Conservation (phyloP, 2,888 invertebrate genomes). For the Philhelius pedissequus region DNA sequence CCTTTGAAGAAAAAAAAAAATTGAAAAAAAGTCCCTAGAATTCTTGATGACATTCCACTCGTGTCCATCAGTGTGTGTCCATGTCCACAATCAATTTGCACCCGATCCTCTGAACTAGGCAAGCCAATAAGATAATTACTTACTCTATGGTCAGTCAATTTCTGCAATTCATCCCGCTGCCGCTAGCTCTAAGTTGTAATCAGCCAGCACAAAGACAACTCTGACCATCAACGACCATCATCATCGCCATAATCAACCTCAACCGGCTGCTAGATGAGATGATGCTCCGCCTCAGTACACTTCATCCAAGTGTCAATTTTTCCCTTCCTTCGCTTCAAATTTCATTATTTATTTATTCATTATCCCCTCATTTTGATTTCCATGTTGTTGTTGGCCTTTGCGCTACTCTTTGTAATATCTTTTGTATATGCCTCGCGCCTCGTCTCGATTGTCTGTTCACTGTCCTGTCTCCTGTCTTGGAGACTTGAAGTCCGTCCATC, state of each 20-base stretch:
- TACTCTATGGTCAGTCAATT: slow-evolving; percentile 52
- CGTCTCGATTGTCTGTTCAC: not conserved
- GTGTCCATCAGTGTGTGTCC: slow-evolving; percentile 10
- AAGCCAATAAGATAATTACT: slow-evolving; percentile 57
- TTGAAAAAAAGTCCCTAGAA: slow-evolving; percentile 45
- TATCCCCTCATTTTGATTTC: slow-evolving; percentile 56
- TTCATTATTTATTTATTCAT: slow-evolving; percentile 54
- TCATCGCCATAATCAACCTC: not conserved
- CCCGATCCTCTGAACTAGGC: slow-evolving; percentile 13
- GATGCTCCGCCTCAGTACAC: slow-evolving; percentile 51
- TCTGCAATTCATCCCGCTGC: slow-evolving; percentile 53
- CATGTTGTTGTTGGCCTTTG: slow-evolving; percentile 42
- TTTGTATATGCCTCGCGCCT: not conserved
- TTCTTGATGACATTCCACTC: slow-evolving; percentile 51
- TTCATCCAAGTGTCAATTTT: slow-evolving; percentile 52
- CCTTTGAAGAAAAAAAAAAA: slow-evolving; percentile 23
- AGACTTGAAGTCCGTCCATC: slow-evolving; percentile 19
- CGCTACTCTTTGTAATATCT: slow-evolving; percentile 41
- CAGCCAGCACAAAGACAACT: not conserved
- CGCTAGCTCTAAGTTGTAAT: not conserved
- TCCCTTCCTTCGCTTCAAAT: slow-evolving; percentile 29
- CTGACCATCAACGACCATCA: not conserved
- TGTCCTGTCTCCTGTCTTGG: slow-evolving; percentile 16
- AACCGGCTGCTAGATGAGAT: too few species aligned
- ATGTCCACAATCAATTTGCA: slow-evolving; percentile 30